phyloP scores from a whole-genome alignment of 2,797 vertebrate species.

The Sebastes paucispinis region DNA sequence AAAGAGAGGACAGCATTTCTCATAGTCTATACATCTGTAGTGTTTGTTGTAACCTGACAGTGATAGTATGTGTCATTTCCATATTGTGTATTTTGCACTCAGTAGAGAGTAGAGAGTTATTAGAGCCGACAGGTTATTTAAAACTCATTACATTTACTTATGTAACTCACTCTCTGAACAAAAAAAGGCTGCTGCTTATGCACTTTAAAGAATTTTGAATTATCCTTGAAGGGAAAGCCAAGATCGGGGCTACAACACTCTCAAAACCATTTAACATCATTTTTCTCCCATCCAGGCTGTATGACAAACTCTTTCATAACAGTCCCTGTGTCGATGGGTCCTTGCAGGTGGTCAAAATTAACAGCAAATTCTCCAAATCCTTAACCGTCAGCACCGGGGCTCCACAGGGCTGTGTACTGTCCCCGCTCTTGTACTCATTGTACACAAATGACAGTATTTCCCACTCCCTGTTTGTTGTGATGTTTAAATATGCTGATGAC shows the following conservation, averaged over 20 bases:
- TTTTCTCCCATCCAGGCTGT: background rate
- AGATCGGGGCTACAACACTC: background rate
- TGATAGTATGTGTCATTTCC: background rate
- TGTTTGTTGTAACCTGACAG: conserved; percentile 10
- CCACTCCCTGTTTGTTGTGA: no score
- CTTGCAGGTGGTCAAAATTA: no score
- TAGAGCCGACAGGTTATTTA: conserved; percentile 57
- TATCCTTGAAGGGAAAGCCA: background rate
- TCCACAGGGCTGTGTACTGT: background rate
- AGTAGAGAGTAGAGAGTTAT: conserved; percentile 40
- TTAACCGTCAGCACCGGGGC: background rate
- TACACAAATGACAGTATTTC: background rate
- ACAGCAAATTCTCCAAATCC: background rate
- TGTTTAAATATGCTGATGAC: background rate
- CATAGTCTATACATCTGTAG: background rate
- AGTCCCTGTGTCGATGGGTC: background rate
- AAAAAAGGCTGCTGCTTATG: background rate
- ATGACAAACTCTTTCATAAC: background rate
- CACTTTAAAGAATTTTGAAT: background rate
- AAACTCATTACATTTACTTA: conserved; percentile 56
- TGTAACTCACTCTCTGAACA: conserved; percentile 3
- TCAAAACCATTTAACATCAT: background rate
- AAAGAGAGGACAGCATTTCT: background rate
- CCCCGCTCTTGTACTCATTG: background rate
- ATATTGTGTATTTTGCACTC: background rate